phyloP scores from a whole-genome alignment of 1,140 invertebrate genomes.

The Eupristina koningsbergeri region DNA sequence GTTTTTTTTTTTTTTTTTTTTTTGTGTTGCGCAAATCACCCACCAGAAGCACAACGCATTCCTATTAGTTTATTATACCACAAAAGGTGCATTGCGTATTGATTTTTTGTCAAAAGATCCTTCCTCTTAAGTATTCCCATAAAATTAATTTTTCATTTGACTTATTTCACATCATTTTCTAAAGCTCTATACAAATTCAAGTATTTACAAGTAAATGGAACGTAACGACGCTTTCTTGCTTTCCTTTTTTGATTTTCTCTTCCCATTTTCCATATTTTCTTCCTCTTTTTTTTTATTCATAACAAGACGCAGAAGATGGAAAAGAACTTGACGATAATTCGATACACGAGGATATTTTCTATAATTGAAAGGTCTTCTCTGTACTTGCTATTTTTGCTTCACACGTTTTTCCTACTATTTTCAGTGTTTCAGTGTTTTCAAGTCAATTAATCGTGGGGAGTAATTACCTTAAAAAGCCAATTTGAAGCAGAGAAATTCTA shows the following conservation, averaged over 20 bases:
- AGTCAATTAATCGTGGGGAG: constrained; percentile 17
- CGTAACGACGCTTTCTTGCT: constrained; percentile 24
- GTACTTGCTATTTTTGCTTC: constrained; percentile 1
- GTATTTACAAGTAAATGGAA: constrained; percentile 44
- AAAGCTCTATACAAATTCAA: constrained; percentile 43
- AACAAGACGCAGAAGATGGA: constrained; percentile 16
- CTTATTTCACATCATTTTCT: constrained; percentile 4
- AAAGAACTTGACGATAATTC: constrained; percentile 34
- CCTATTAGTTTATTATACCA: not conserved
- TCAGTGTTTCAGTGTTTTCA: not conserved
- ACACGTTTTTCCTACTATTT: not conserved
- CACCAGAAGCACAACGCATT: not conserved
- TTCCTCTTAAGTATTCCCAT: not conserved
- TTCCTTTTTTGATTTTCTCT: constrained; percentile 29
- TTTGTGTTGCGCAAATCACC: not conserved
- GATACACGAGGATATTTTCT: constrained; percentile 10
- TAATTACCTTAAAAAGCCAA: constrained; percentile 33
- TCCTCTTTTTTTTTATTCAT: constrained; percentile 18
- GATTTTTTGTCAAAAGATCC: constrained; percentile 14
- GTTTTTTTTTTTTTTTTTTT: too few relatives aligned
- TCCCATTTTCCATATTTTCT: constrained; percentile 16
- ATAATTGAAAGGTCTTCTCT: constrained; percentile 29
- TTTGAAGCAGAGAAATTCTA: constrained; percentile 34
- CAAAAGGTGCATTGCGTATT: not conserved
- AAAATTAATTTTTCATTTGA: constrained; percentile 6